Evolutionary conservation across 2,888 invertebrate genomes (phyloP).

Genomic region (Watsonalla cultraria): DNA sequence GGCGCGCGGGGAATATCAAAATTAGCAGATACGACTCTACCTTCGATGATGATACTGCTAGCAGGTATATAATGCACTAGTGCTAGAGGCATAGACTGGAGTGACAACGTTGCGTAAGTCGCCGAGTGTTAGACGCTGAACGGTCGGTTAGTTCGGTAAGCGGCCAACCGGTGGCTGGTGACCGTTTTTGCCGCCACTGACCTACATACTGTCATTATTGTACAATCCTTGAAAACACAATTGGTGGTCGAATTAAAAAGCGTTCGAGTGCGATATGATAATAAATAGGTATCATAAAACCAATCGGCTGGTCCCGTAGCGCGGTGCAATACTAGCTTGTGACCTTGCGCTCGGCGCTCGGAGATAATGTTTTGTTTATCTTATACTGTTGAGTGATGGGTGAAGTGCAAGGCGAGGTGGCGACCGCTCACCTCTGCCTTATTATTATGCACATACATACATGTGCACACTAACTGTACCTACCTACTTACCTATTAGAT

Average conservation of each 20-base stretch:
- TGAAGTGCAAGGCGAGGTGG: conserved; percentile 28
- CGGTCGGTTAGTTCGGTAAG: too few species aligned
- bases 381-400: conserved; percentile 14
- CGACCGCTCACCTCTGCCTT: neutral
- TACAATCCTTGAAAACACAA: neutral
- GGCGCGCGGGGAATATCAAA: too few species aligned
- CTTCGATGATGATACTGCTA: too few species aligned
- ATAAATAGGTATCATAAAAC: neutral
- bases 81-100: too few species aligned
- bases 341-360: neutral
- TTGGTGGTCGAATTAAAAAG: neutral
- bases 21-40: too few species aligned
- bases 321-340: neutral
- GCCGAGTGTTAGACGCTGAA: neutral
- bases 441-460: too few species aligned
- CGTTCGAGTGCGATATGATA: neutral
- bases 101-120: neutral
- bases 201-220: neutral
- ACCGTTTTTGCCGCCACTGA: conserved; percentile 13
- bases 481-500: too few species aligned
- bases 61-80: too few species aligned
- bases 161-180: too few species aligned
- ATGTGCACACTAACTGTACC: too few species aligned
- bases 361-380: neutral
- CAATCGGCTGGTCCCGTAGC: neutral